A percentile compares a stretch with the other conserved stretches of the same genome.
Evolutionary conservation across 2,797 vertebrate species (phyloP).

Genomic region (Zonotrichia albicollis): DNA sequence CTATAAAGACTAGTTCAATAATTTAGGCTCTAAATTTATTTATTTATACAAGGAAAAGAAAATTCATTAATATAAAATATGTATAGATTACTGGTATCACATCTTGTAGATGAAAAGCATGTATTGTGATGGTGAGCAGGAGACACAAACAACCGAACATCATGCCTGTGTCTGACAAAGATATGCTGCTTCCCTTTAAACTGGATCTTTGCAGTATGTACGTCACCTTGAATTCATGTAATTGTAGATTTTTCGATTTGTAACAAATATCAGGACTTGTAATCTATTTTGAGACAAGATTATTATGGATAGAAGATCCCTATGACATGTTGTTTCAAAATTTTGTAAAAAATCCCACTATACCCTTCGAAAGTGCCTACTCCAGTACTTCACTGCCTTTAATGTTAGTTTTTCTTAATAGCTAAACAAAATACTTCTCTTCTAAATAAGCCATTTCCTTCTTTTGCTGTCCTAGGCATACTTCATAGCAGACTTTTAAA

Average conservation of each 20-base stretch:
- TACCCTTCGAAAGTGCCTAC: fast-evolving
- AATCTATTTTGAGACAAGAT: neutral
- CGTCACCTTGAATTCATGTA: neutral
- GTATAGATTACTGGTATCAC: neutral
- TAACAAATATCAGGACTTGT: neutral
- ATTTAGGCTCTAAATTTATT: neutral
- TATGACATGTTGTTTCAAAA: neutral
- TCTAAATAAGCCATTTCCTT: neutral
- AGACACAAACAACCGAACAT: neutral
- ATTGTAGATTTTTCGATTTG: neutral
- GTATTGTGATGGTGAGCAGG: neutral
- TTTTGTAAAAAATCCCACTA: neutral
- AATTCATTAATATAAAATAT: neutral
- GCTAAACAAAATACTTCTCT: neutral
- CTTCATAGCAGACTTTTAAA: neutral
- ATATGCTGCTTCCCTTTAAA: neutral
- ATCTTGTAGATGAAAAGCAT: neutral
- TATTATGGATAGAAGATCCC: neutral
- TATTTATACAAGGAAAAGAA: neutral
- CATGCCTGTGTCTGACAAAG: neutral
- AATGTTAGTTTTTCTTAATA: neutral
- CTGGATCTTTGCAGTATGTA: neutral
- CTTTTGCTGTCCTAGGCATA: neutral
- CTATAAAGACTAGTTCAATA: neutral
- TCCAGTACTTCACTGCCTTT: neutral